Conservation (phyloP, 2,113 vertebrate genomes). For the Galeopterus variegatus region DNA sequence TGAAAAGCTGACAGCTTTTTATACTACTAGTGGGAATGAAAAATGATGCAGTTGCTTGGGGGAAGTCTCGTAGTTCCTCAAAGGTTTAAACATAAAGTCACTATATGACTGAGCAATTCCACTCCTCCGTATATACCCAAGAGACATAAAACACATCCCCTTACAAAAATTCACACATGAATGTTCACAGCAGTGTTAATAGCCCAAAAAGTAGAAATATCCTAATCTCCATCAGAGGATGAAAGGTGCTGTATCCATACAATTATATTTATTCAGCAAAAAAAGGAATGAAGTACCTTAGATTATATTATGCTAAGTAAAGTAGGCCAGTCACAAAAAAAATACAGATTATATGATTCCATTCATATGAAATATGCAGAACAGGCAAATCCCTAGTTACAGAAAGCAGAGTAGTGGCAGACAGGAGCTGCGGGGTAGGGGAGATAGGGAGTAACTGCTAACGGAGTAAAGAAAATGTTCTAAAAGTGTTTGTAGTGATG, state of each 20-base stretch:
- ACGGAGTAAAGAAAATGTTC: slow-evolving; percentile 5
- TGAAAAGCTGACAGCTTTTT: not conserved
- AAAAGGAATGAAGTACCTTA: slow-evolving; percentile 8
- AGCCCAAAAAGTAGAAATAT: not conserved
- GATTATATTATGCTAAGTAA: not conserved
- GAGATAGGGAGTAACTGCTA: not conserved
- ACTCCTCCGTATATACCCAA: not conserved
- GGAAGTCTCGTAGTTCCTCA: slow-evolving; percentile 1
- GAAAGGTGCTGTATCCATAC: not conserved
- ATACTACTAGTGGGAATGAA: not conserved
- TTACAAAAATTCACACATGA: not conserved
- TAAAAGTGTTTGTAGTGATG: not conserved
- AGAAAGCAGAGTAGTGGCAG: not conserved
- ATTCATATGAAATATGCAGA: slow-evolving; percentile 10
- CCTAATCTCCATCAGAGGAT: not conserved
- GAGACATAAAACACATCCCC: not conserved
- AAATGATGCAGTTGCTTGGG: not conserved
- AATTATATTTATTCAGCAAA: not conserved
- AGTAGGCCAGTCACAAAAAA: slow-evolving; percentile 8
- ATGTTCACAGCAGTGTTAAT: not conserved
- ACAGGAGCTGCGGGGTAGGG: not conserved
- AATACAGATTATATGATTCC: not conserved
- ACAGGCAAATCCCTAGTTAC: not conserved
- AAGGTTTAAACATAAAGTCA: slow-evolving; percentile 23
- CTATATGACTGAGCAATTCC: not conserved